A percentile compares a stretch with the other conserved stretches of the same genome.
These are phyloP conservation scores for Cotesia typhae DNA, from an alignment of 1,140 invertebrate genomes.

Conservation along the genomic window DNA sequence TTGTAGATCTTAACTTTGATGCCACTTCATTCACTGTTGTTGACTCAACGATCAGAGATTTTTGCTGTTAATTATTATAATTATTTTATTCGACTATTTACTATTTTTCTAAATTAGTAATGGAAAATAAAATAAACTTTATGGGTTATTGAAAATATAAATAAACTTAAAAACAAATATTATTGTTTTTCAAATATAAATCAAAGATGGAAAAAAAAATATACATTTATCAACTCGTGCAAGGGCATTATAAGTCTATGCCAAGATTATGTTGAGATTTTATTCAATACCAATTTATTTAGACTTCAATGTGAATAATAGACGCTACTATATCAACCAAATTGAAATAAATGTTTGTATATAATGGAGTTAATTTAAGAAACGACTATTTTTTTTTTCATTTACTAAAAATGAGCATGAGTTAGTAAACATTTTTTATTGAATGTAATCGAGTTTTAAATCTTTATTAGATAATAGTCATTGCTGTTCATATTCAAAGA, in stretches of 20 bases:
- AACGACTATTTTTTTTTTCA: no score
- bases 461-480: no score
- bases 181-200: neutral
- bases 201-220: constrained; percentile 6
- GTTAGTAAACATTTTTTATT: no score
- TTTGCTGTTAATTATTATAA: constrained; percentile 28
- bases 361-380: no score
- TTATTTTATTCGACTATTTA: neutral
- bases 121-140: neutral
- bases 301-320: no score
- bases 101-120: neutral
- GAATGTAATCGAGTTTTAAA: no score
- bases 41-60: constrained; percentile 38
- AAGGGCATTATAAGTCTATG: neutral
- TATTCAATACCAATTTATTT: no score
- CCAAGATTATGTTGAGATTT: no score
- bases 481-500: no score
- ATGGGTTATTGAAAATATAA: neutral
- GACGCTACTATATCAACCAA: no score
- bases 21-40: constrained; percentile 31
- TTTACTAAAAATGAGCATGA: no score
- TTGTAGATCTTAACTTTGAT: constrained; percentile 24
- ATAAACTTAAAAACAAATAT: neutral
- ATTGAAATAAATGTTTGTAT: no score
- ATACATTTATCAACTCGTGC: constrained; percentile 4